A percentile compares a stretch with the other conserved stretches of the same genome.
These are phyloP conservation scores for Botrylloides violaceus DNA, from an alignment of 23 tunicate genomes.

Conservation along the genomic window DNA sequence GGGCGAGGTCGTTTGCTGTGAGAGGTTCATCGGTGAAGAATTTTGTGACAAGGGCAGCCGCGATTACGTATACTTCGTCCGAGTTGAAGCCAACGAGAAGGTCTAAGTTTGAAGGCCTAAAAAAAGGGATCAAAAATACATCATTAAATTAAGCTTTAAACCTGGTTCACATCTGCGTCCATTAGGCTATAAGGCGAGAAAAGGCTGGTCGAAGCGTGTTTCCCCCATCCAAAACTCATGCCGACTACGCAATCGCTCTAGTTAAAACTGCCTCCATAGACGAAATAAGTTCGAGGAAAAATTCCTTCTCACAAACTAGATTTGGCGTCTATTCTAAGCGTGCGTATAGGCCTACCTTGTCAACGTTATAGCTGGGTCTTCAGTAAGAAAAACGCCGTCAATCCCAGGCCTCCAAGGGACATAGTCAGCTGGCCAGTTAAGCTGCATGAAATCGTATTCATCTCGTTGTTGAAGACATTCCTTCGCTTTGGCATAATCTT, in stretches of 20 bases:
- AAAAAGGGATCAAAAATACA: no score
- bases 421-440: neutral
- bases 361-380: neutral
- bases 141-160: no score
- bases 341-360: neutral
- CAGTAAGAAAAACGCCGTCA: conserved; percentile 5
- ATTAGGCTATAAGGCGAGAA: no score
- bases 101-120: conserved; percentile 8
- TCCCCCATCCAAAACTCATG: no score
- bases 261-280: no score
- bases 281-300: no score
- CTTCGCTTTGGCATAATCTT: neutral
- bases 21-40: neutral
- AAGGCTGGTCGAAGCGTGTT: no score
- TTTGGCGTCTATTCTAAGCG: no score
- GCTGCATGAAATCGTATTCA: conserved; percentile 6
- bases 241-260: no score
- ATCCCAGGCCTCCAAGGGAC: conserved; percentile 23
- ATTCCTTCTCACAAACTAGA: no score
- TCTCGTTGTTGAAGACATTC: conserved; percentile 12
- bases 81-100: conserved; percentile 8
- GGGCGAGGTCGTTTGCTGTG: neutral
- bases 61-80: conserved; percentile 6
- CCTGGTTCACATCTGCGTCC: no score
- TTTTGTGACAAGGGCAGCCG: conserved; percentile 5